phyloP scores from a whole-genome alignment of 1,140 invertebrate genomes.

The Diorhabda elongata region DNA sequence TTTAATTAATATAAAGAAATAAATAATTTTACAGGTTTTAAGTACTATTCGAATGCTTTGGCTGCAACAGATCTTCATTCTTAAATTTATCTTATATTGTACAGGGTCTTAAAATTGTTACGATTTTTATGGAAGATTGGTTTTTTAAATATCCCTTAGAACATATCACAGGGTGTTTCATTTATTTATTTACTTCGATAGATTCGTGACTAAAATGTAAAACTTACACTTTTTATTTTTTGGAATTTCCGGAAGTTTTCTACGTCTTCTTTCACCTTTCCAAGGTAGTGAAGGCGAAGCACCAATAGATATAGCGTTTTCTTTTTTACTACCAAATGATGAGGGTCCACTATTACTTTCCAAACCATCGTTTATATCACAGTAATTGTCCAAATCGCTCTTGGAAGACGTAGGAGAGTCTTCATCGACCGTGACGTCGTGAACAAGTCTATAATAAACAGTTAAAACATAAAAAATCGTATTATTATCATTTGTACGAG shows the following conservation, averaged over 20 bases:
- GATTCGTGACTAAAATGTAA: neutral
- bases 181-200: neutral
- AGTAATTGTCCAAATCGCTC: constrained; percentile 54
- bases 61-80: too few relatives aligned
- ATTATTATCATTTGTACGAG: too few relatives aligned
- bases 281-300: constrained; percentile 29
- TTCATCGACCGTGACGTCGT: constrained; percentile 71
- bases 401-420: constrained; percentile 72
- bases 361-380: constrained; percentile 40
- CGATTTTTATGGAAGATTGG: too few relatives aligned
- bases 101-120: too few relatives aligned
- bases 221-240: constrained; percentile 79
- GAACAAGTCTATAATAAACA: constrained; percentile 59
- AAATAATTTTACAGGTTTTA: too few relatives aligned
- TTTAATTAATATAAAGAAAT: too few relatives aligned
- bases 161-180: too few relatives aligned
- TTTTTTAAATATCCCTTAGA: too few relatives aligned
- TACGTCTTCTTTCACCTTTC: constrained; percentile 62
- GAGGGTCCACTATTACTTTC: constrained; percentile 9
- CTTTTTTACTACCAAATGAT: constrained; percentile 16
- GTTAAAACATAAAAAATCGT: neutral
- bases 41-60: too few relatives aligned
- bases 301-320: constrained; percentile 30
- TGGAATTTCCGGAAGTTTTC: constrained; percentile 82
- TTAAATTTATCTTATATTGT: too few relatives aligned